Evolutionary conservation across 2,113 vertebrate genomes (phyloP).

Genomic region (Anolis carolinensis): DNA sequence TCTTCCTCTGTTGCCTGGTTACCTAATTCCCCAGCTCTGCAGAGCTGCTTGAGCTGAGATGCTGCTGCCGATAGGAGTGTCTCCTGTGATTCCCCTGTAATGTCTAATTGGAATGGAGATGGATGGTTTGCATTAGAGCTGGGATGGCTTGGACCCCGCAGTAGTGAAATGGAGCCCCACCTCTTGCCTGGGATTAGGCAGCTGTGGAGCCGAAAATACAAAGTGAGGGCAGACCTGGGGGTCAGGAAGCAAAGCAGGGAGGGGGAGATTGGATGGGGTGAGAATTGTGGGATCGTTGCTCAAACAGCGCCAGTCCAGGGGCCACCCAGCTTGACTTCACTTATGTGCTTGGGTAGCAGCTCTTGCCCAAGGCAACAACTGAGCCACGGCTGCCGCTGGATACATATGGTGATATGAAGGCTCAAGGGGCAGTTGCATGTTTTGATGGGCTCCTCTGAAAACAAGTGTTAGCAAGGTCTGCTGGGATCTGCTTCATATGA

Average conservation of each 20-base stretch:
- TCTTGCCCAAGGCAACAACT: background rate
- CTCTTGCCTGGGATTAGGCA: background rate
- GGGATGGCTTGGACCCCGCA: conserved; percentile 2
- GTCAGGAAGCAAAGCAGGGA: background rate
- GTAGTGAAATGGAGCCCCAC: background rate
- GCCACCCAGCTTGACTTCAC: background rate
- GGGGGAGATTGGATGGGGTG: background rate
- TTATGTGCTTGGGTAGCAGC: background rate
- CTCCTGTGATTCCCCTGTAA: conserved; percentile 27
- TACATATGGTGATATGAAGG: background rate
- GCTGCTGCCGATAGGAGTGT: conserved; percentile 34
- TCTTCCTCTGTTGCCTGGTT: conserved; percentile 46
- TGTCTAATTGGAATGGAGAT: conserved; percentile 39
- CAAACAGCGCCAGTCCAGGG: background rate
- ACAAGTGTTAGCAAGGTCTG: background rate
- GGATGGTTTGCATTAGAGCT: conserved; percentile 18
- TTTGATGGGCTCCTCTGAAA: too few relatives aligned
- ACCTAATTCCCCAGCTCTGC: conserved; percentile 43
- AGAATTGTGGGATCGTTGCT: background rate
- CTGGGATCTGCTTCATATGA: background rate
- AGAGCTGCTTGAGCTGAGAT: conserved; percentile 22
- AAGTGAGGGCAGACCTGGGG: background rate
- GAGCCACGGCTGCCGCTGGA: background rate
- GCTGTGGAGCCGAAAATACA: background rate
- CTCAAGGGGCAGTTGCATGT: conserved; percentile 1